phyloP scores from a whole-genome alignment of 2,888 invertebrate species.

The Aromia moschata region DNA sequence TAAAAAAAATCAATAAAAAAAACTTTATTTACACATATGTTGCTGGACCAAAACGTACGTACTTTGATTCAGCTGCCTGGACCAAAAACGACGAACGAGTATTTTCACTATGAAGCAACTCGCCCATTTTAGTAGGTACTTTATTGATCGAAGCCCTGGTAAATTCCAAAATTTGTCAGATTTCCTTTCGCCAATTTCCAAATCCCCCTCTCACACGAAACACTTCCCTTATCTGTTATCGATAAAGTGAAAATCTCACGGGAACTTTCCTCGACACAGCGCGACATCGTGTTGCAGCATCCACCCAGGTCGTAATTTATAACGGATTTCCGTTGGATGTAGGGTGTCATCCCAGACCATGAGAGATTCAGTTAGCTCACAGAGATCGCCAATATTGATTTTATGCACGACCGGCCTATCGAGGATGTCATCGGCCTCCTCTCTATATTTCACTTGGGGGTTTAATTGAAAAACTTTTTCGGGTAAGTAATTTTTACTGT shows the following conservation, averaged over 20 bases:
- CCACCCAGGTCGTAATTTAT: conserved; percentile 23
- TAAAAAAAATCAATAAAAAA: too few relatives aligned
- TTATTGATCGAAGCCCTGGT: too few relatives aligned
- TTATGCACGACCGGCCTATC: conserved; percentile 27
- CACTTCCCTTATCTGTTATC: not conserved
- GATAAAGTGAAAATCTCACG: not conserved
- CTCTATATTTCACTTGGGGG: conserved; percentile 6
- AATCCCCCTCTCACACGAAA: not conserved
- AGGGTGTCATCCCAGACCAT: conserved; percentile 25
- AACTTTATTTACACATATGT: too few relatives aligned
- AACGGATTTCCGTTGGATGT: conserved; percentile 28
- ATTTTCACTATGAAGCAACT: too few relatives aligned
- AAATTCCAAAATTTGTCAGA: too few relatives aligned
- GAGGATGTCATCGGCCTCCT: conserved; percentile 26
- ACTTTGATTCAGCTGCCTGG: too few relatives aligned
- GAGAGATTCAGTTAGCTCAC: conserved; percentile 23
- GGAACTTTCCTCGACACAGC: conserved; percentile 10
- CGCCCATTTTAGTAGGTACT: too few relatives aligned
- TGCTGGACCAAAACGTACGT: too few relatives aligned
- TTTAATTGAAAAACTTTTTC: conserved; percentile 30
- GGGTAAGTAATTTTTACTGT: too few relatives aligned
- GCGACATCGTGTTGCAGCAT: not conserved
- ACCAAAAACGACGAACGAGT: too few relatives aligned
- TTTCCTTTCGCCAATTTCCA: too few relatives aligned
- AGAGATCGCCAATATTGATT: conserved; percentile 21